These are phyloP conservation scores for Deroptyus accipitrinus DNA, from an alignment of 2,113 vertebrate species.

Conservation along the genomic window DNA sequence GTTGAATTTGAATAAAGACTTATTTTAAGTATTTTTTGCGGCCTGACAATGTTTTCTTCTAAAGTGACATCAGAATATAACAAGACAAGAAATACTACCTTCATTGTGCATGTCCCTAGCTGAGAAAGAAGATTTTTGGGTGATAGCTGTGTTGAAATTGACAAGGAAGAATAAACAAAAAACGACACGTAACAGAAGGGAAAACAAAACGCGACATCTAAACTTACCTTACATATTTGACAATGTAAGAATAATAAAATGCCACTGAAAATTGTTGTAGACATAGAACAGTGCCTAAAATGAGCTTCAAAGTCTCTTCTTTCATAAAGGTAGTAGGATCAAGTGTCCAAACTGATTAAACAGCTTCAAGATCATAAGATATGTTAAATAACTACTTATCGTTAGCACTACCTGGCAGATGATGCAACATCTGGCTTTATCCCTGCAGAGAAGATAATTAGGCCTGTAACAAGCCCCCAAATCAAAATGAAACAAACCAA, in stretches of 20 bases:
- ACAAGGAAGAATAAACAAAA: neutral
- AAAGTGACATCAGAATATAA: neutral
- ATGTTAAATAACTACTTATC: conserved; percentile 24
- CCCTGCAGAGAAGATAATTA: conserved; percentile 27
- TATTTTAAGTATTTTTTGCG: neutral
- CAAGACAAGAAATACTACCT: neutral
- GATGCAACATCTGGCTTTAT: conserved; percentile 54
- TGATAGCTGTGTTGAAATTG: neutral
- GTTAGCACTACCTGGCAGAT: conserved; percentile 13
- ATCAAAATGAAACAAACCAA: conserved; percentile 23
- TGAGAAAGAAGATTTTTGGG: neutral
- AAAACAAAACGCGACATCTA: neutral
- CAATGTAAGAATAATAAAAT: neutral
- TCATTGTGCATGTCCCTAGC: neutral
- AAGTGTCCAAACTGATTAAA: conserved; percentile 53
- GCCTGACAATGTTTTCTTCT: neutral
- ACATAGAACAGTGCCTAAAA: neutral
- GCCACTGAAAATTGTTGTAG: neutral
- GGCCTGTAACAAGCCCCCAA: neutral
- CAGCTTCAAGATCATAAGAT: neutral
- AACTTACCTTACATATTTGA: neutral
- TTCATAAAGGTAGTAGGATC: neutral
- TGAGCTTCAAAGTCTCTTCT: neutral
- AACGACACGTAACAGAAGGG: accelerated
- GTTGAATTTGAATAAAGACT: neutral